Conservation (phyloP, 2,888 invertebrate genomes). For the Apoda limacodes region DNA sequence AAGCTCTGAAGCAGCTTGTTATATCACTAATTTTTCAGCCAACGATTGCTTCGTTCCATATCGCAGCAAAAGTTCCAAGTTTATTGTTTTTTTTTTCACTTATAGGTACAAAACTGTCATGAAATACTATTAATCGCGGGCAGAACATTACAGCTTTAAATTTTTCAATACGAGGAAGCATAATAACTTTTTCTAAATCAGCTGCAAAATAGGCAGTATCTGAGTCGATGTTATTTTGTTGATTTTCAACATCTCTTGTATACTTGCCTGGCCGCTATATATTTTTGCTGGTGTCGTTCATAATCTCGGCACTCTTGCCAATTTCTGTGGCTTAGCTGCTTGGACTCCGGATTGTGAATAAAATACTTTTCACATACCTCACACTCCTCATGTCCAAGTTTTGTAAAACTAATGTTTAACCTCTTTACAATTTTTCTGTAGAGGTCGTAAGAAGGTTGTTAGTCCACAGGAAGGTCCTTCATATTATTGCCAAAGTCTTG, state of each 20-base stretch:
- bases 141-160: conserved; percentile 1
- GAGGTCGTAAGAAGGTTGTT: too few species aligned
- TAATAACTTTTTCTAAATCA: not conserved
- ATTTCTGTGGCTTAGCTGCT: too few species aligned
- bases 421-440: too few species aligned
- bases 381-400: too few species aligned
- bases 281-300: conserved; percentile 1
- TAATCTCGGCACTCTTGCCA: conserved; percentile 1
- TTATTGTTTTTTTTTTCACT: too few species aligned
- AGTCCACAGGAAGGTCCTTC: too few species aligned
- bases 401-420: too few species aligned
- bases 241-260: conserved; percentile 2
- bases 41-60: conserved; percentile 12
- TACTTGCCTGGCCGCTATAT: conserved; percentile 4
- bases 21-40: conserved; percentile 8
- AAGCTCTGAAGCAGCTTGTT: conserved; percentile 9
- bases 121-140: not conserved
- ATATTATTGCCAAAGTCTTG: too few species aligned
- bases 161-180: too few species aligned
- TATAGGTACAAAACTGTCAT: too few species aligned
- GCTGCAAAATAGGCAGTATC: not conserved
- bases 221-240: not conserved
- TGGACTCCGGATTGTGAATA: conserved; percentile 5
- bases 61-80: too few species aligned
- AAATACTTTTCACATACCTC: conserved; percentile 4